Conservation (phyloP, 2,888 invertebrate species). For the Caradrina clavipalpis region DNA sequence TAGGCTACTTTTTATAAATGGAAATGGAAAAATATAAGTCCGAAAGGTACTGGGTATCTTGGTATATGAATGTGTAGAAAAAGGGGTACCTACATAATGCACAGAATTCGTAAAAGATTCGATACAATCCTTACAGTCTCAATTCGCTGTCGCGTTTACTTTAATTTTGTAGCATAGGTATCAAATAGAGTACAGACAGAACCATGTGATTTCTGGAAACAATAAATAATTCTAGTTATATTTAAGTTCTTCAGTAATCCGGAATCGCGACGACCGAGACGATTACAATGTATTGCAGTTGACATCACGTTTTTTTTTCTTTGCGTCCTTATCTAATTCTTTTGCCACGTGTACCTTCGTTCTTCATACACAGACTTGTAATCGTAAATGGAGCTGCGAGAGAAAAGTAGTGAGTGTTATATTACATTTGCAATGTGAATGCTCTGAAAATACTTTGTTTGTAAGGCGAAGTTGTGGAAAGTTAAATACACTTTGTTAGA, state of each 20-base stretch:
- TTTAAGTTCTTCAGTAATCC: too few species aligned
- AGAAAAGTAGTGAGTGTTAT: slow-evolving; percentile 45
- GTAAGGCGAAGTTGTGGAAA: slow-evolving; percentile 5
- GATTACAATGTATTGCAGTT: background rate
- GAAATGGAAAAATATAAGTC: background rate
- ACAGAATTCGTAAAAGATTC: too few species aligned
- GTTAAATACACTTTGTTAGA: slow-evolving; percentile 1
- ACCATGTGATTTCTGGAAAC: too few species aligned
- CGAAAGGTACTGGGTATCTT: background rate
- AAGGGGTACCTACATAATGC: background rate
- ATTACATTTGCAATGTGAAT: slow-evolving; percentile 35
- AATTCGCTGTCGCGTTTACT: too few species aligned
- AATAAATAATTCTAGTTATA: too few species aligned
- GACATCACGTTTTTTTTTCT: background rate
- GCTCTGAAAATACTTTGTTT: slow-evolving; percentile 43
- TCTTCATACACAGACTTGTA: slow-evolving; percentile 14
- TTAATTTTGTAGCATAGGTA: too few species aligned
- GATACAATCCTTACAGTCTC: too few species aligned
- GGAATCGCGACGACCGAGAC: too few species aligned
- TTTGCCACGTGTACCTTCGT: slow-evolving; percentile 21
- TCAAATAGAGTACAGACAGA: too few species aligned
- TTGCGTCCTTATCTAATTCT: background rate
- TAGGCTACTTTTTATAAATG: background rate
- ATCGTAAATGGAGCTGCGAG: slow-evolving; percentile 32
- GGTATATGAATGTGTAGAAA: background rate